Percentiles rank a stretch among this genome's conserved stretches.
These are phyloP conservation scores for Clanis bilineata DNA, from an alignment of 2,888 invertebrate genomes.

Conservation along the genomic window DNA sequence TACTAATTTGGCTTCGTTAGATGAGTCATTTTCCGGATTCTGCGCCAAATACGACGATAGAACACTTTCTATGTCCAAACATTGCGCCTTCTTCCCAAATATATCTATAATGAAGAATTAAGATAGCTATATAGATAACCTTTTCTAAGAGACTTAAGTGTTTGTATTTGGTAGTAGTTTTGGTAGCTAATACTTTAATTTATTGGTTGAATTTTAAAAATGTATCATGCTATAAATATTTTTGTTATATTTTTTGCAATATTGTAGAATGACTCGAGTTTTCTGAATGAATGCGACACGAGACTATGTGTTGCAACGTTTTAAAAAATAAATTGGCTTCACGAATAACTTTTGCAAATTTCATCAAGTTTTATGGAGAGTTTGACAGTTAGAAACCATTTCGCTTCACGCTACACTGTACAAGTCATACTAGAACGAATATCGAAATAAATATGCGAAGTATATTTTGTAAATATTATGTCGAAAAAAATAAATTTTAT, in stretches of 20 bases:
- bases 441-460: constrained; percentile 13
- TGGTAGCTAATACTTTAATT: not conserved
- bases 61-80: constrained; percentile 13
- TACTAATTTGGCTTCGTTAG: constrained; percentile 15
- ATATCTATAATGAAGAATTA: not conserved
- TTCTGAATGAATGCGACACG: not conserved
- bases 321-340: constrained; percentile 5
- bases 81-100: not conserved
- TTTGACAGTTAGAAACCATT: constrained; percentile 9
- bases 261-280: not conserved
- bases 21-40: constrained; percentile 29
- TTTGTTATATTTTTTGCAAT: too few relatives aligned
- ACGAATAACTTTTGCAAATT: not conserved
- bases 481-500: not conserved
- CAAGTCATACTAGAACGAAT: constrained; percentile 2
- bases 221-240: not conserved
- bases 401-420: constrained; percentile 10
- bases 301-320: not conserved
- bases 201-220: not conserved
- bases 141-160: not conserved
- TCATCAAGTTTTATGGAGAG: constrained; percentile 12
- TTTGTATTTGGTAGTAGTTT: not conserved
- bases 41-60: constrained; percentile 25
- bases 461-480: not conserved
- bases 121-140: not conserved